Percentiles rank a stretch among this genome's conserved stretches.
Evolutionary conservation across 2,888 invertebrate genomes (phyloP).

Genomic region (Plebejus argus): DNA sequence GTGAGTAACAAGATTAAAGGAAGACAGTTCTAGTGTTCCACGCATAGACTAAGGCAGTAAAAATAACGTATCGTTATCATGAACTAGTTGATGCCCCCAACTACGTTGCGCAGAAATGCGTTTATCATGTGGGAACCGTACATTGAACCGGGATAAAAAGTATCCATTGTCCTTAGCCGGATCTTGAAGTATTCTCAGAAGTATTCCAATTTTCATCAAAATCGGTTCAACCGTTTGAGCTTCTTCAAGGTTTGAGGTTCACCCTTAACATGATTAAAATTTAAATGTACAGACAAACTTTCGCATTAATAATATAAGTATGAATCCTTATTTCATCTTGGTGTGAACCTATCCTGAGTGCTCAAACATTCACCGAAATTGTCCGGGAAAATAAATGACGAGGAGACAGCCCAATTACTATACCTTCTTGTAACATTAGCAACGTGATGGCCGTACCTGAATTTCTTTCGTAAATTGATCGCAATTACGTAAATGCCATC

Average conservation of each 20-base stretch:
- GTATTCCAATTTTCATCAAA: too few relatives aligned
- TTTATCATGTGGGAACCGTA: too few relatives aligned
- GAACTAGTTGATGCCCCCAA: too few relatives aligned
- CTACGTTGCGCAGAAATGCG: too few relatives aligned
- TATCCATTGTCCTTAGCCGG: too few relatives aligned
- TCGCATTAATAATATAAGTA: too few relatives aligned
- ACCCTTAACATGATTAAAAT: too few relatives aligned
- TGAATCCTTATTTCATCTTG: background rate
- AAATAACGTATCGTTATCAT: background rate
- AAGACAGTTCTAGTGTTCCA: background rate
- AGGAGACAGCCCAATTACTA: constrained; percentile 14
- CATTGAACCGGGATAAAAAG: too few relatives aligned
- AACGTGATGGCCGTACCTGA: constrained; percentile 6
- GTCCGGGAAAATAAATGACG: background rate
- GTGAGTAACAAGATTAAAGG: background rate
- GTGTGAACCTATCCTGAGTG: background rate
- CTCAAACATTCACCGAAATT: background rate
- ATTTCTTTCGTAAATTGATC: constrained; percentile 15
- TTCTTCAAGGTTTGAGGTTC: too few relatives aligned
- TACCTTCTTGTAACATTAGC: background rate
- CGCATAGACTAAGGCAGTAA: background rate
- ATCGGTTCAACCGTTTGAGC: too few relatives aligned
- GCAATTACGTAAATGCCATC: constrained; percentile 16
- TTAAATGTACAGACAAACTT: too few relatives aligned
- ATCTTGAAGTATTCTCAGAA: too few relatives aligned